Evolutionary conservation across 2,888 invertebrate genomes (phyloP).

Genomic region (Orchestes rusci): DNA sequence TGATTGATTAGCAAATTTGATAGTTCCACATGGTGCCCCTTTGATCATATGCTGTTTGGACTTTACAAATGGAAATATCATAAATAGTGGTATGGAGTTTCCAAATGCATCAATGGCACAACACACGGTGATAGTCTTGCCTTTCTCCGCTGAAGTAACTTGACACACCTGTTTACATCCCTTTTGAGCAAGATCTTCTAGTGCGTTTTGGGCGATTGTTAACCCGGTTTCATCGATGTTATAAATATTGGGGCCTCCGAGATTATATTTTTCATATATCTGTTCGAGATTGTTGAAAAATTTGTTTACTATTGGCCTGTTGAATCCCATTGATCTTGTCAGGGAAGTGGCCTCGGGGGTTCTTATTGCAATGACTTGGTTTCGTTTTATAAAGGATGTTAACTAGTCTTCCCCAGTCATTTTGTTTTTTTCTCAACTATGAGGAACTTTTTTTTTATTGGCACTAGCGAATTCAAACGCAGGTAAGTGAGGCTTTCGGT

Average conservation of each 20-base stretch:
- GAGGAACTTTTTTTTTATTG: conserved; percentile 6
- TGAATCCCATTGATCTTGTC: conserved; percentile 3
- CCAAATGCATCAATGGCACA: conserved; percentile 7
- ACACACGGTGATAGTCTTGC: conserved; percentile 8
- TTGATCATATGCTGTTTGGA: conserved; percentile 11
- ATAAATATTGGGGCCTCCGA: conserved; percentile 5
- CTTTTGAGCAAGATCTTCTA: conserved; percentile 10
- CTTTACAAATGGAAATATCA: conserved; percentile 12
- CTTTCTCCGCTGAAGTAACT: conserved; percentile 6
- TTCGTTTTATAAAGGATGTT: conserved; percentile 5
- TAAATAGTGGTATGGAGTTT: conserved; percentile 12
- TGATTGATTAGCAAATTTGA: conserved; percentile 9
- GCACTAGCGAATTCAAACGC: conserved; percentile 7
- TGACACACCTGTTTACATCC: conserved; percentile 9
- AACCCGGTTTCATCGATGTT: conserved; percentile 9
- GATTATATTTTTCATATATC: conserved; percentile 7
- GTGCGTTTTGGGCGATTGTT: conserved; percentile 6
- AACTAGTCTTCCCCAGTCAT: conserved; percentile 4
- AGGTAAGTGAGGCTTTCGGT: too few relatives aligned
- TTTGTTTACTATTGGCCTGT: conserved; percentile 2
- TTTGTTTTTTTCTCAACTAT: conserved; percentile 5
- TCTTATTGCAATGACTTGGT: conserved; percentile 5
- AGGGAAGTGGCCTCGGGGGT: neutral
- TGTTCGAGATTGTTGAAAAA: conserved; percentile 4
- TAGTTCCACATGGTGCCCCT: conserved; percentile 7